These are phyloP conservation scores for Neomonachus schauinslandi DNA, from an alignment of 2,113 vertebrate species.

Conservation along the genomic window DNA sequence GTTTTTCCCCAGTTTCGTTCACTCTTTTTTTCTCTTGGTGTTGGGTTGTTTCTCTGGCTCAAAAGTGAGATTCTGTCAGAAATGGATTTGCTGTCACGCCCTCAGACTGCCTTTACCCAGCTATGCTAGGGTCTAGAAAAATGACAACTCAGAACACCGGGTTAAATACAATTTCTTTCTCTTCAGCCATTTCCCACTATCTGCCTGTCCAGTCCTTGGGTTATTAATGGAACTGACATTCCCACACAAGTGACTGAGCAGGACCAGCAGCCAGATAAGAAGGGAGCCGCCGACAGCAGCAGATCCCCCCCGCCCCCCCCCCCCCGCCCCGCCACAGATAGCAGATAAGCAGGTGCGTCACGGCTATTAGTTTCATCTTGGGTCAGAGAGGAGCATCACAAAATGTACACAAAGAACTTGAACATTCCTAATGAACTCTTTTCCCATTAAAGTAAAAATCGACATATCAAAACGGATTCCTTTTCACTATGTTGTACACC, in stretches of 20 bases:
- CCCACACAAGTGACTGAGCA: slow-evolving; percentile 86
- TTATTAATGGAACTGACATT: slow-evolving; percentile 90
- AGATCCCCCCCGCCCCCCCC: slow-evolving; percentile 72
- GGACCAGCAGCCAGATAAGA: slow-evolving; percentile 86
- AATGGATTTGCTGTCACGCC: slow-evolving; percentile 73
- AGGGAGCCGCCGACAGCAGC: slow-evolving; percentile 84
- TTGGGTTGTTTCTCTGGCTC: slow-evolving; percentile 53
- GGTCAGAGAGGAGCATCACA: slow-evolving; percentile 68
- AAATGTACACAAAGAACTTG: slow-evolving; percentile 57
- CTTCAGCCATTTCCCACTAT: slow-evolving; percentile 82
- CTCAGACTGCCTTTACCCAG: slow-evolving; percentile 66
- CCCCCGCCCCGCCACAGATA: slow-evolving; percentile 79
- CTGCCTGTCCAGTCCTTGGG: slow-evolving; percentile 79
- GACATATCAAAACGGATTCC: not conserved
- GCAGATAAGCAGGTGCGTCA: slow-evolving; percentile 80
- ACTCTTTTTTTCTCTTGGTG: slow-evolving; percentile 64
- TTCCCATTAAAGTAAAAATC: slow-evolving; percentile 51
- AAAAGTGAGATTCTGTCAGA: slow-evolving; percentile 75
- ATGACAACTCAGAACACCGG: slow-evolving; percentile 83
- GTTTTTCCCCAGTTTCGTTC: slow-evolving; percentile 36
- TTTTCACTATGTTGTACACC: not conserved
- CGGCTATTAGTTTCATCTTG: slow-evolving; percentile 83
- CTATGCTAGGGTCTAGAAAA: slow-evolving; percentile 76
- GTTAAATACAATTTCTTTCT: slow-evolving; percentile 88
- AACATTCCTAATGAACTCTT: slow-evolving; percentile 44